Evolutionary conservation across 2,888 invertebrate genomes (phyloP), one percentile per base, ranked within the genome.

Genomic region (Eupithecia pulchellata): DNA sequence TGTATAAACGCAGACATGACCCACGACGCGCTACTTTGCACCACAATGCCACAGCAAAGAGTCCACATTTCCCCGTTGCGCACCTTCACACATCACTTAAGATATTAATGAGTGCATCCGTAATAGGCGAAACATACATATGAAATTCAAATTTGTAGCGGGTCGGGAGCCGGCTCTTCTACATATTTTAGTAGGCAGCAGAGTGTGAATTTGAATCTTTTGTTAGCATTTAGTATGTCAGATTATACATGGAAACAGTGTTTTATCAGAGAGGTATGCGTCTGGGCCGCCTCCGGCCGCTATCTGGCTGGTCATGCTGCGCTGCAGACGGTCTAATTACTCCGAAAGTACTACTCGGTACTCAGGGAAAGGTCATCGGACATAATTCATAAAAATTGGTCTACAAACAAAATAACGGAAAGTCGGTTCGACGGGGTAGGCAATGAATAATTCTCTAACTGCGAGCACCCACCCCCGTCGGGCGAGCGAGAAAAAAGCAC

Each of bases 371-470:
- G 92, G 92, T 93, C 92, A 92, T 92, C 91, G 91, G 91, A 91
- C 89, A 93, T 94, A 93, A 93, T 93, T 93, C 92, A 93, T 93
- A 93, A 52, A 52, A 52, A 52, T 25, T 52, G 52, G 52, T 52
- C 52, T 25, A 92, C 93, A 93, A 93, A 92, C 92, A 93, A 93
- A 93, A 93, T 94, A 93, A 93, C 91, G 91, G 91, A 90, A 92
- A 91, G 91, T 91, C 90, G 86, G 91, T 92, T 92, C 89, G 91
- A 92, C 89, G 90, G 86, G 93, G 93, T 91, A 89, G 93, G 93
- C 93, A 93, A 94, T 94, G 93, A 93, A 94, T 94, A 93, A 93
- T 93, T 93, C 91, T 90, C 91, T 92, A 92, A 93, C 93, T 91
- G 92, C 91, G 91, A 91, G 91, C 92, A 88, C 91, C 92, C 86